Percentiles rank a stretch among this genome's conserved stretches.
Conservation (phyloP, 2,888 invertebrate genomes). For the Nymphalis c-album region DNA sequence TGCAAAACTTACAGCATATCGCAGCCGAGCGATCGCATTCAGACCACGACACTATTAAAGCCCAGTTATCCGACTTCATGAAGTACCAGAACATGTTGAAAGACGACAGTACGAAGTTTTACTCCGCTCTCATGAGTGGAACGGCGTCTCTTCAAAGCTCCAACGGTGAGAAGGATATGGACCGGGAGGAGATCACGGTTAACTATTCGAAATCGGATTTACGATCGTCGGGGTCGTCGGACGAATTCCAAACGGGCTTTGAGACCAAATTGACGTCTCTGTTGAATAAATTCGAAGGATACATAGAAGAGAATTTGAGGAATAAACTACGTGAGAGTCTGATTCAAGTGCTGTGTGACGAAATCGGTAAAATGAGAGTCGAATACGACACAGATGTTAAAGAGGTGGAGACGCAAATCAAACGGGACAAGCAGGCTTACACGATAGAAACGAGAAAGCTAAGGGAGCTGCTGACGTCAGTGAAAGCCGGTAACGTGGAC, state of each 20-base stretch:
- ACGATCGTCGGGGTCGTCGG: constrained; percentile 61
- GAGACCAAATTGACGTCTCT: constrained; percentile 61
- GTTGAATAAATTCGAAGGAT: constrained; percentile 63
- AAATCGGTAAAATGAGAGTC: constrained; percentile 73
- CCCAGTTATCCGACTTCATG: constrained; percentile 71
- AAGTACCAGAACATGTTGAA: constrained; percentile 72
- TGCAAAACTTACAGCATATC: constrained; percentile 74
- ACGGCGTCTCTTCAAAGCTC: constrained; percentile 68
- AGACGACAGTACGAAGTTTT: constrained; percentile 73
- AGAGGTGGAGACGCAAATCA: constrained; percentile 71
- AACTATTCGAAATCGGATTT: constrained; percentile 72
- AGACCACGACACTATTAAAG: constrained; percentile 68
- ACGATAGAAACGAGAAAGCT: constrained; percentile 78
- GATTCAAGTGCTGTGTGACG: constrained; percentile 79
- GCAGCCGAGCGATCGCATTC: constrained; percentile 60
- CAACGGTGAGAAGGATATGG: constrained; percentile 75
- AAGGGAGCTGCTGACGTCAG: constrained; percentile 78
- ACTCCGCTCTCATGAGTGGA: constrained; percentile 70
- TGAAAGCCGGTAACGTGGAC: constrained; percentile 81
- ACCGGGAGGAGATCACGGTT: constrained; percentile 73
- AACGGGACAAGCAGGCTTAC: constrained; percentile 81
- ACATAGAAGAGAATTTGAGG: constrained; percentile 67
- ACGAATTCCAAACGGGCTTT: constrained; percentile 67
- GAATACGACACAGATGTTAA: constrained; percentile 68
- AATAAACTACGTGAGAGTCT: constrained; percentile 79